Percentiles rank a stretch among this genome's conserved stretches.
Conservation (phyloP, 2,797 vertebrate genomes). For the Todus mexicanus region DNA sequence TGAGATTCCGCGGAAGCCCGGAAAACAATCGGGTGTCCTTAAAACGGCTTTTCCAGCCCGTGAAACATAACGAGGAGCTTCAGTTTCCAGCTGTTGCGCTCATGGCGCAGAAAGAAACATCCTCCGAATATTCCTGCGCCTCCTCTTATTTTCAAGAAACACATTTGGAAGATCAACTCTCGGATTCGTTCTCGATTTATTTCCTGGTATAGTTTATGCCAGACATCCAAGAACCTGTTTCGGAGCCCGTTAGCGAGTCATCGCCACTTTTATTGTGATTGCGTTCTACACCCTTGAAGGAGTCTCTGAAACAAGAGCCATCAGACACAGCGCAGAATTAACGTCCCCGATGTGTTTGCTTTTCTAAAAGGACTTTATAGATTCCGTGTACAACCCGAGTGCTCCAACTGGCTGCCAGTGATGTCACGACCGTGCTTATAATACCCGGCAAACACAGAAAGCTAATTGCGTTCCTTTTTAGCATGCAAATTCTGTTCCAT, state of each 20-base stretch:
- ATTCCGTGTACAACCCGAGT: background rate
- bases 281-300: conserved; percentile 5
- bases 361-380: conserved; percentile 24
- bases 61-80: background rate
- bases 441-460: conserved; percentile 58
- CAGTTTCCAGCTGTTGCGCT: background rate
- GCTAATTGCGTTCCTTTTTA: conserved; percentile 65
- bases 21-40: background rate
- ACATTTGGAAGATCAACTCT: conserved; percentile 2
- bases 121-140: background rate
- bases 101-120: background rate
- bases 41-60: background rate
- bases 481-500: conserved; percentile 49
- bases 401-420: conserved; percentile 36
- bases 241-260: background rate
- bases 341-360: conserved; percentile 27
- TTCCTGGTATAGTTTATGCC: conserved; percentile 7
- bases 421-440: conserved; percentile 40
- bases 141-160: background rate
- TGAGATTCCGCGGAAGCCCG: background rate
- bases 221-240: conserved; percentile 1
- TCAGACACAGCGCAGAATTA: conserved; percentile 23
- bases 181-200: conserved; percentile 5
- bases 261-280: background rate
- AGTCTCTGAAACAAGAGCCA: conserved; percentile 21